A percentile compares a stretch with the other conserved stretches of the same genome.
Evolutionary conservation across 2,797 vertebrate species (phyloP).

Genomic region (Anisognathus igniventris): DNA sequence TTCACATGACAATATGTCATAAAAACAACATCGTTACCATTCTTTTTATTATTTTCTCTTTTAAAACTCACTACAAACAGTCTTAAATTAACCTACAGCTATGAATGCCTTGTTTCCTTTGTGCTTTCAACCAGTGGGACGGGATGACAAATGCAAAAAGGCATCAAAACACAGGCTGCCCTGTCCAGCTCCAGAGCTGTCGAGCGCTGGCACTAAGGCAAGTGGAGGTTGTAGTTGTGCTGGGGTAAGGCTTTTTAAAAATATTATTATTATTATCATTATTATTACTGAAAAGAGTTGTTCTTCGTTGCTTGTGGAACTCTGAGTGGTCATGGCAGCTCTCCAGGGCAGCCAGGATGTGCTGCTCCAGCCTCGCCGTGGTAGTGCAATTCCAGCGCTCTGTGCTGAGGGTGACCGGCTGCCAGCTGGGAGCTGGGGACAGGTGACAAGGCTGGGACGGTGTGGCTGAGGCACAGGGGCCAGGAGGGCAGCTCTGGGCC

Average conservation of each 20-base stretch:
- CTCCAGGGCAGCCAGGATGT: not conserved
- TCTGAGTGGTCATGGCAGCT: slow-evolving; percentile 32
- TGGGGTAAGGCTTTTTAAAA: not conserved
- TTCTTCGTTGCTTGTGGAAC: not conserved
- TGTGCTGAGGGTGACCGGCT: not conserved
- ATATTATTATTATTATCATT: not conserved
- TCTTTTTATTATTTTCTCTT: not conserved
- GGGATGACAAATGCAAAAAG: not conserved
- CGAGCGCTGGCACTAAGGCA: not conserved
- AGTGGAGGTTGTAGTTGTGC: slow-evolving; percentile 42
- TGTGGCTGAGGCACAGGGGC: not conserved
- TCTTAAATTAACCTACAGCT: slow-evolving; percentile 51
- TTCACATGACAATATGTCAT: slow-evolving; percentile 49
- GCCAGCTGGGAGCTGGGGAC: not conserved
- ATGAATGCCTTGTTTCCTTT: slow-evolving; percentile 47
- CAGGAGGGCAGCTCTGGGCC: not conserved
- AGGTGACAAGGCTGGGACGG: not conserved
- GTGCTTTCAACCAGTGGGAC: slow-evolving; percentile 58
- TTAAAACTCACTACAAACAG: not conserved
- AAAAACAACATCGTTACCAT: not conserved
- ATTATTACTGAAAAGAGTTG: not conserved
- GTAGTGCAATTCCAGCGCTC: slow-evolving; percentile 23
- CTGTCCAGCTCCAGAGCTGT: not conserved
- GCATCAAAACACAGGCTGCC: slow-evolving; percentile 35
- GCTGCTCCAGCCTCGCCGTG: not conserved